A percentile compares a stretch with the other conserved stretches of the same genome.
phyloP scores from a whole-genome alignment of 2,888 invertebrate genomes.

The Petrophora chlorosata region DNA sequence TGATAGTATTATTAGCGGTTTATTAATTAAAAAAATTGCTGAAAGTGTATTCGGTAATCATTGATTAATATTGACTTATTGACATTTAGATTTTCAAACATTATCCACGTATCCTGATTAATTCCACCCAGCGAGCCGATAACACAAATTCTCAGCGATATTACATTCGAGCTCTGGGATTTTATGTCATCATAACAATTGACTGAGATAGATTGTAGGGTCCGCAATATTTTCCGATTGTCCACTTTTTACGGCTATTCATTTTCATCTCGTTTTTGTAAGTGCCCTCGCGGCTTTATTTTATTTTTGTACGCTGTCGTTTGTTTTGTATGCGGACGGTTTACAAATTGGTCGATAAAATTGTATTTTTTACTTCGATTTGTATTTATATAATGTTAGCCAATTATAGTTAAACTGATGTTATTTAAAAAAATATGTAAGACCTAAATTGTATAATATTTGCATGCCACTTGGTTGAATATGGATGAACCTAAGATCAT shows the following conservation, averaged over 20 bases:
- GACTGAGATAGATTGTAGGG: constrained; percentile 40
- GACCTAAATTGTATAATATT: no score
- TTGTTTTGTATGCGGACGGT: constrained; percentile 16
- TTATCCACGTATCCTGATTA: constrained; percentile 16
- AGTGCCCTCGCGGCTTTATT: constrained; percentile 20
- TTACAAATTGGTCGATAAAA: constrained; percentile 11
- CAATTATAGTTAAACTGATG: no score
- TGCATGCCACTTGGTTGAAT: no score
- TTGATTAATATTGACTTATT: no score
- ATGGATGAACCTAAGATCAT: no score
- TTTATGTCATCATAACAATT: constrained; percentile 41
- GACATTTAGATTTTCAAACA: no score
- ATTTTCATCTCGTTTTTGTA: constrained; percentile 34
- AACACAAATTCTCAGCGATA: constrained; percentile 17
- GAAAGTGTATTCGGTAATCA: no score
- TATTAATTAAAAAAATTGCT: no score
- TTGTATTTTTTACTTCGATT: no score
- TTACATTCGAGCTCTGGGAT: constrained; percentile 27
- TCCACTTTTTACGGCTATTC: constrained; percentile 37
- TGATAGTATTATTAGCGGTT: no score
- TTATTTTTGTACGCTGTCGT: constrained; percentile 14
- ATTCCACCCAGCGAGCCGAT: constrained; percentile 21
- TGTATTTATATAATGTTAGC: no score
- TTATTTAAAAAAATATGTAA: no score
- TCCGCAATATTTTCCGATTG: constrained; percentile 37